Percentiles rank a stretch among this genome's conserved stretches.
Conservation (phyloP, 2,113 vertebrate species). For the Anarhynchus alexandrinus region DNA sequence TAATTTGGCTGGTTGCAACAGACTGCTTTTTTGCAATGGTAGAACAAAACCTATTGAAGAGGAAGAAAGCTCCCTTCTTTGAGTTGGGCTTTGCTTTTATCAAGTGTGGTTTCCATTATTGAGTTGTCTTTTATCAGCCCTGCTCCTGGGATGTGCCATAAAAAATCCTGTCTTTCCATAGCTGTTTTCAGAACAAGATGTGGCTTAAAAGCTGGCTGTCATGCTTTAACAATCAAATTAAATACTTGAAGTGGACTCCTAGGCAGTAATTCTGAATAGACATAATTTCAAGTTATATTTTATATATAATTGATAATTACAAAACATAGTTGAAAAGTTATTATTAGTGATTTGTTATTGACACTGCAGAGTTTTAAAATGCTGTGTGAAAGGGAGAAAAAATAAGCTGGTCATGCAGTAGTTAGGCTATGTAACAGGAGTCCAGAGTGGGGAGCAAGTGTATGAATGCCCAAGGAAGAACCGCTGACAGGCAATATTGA, state of each 20-base stretch:
- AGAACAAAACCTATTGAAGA: not conserved
- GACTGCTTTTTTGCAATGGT: not conserved
- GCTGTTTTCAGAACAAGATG: not conserved
- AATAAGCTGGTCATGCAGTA: not conserved
- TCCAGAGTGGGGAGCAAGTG: not conserved
- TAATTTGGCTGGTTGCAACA: not conserved
- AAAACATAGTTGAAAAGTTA: not conserved
- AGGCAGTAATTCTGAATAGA: not conserved
- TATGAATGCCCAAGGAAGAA: not conserved
- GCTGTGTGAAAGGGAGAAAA: not conserved
- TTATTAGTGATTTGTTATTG: not conserved
- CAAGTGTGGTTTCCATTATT: not conserved
- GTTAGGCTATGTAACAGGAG: fast-evolving
- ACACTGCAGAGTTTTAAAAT: not conserved
- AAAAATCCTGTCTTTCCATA: not conserved
- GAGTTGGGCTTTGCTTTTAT: not conserved
- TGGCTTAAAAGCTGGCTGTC: not conserved
- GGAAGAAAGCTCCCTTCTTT: not conserved
- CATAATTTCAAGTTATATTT: not conserved
- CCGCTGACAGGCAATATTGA: not conserved
- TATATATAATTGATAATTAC: not conserved
- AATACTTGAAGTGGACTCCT: not conserved
- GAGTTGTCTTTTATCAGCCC: not conserved
- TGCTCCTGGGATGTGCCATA: not conserved
- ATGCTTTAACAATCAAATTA: not conserved